Evolutionary conservation across 2,888 invertebrate species (phyloP).

Genomic region (Ophion costatus): DNA sequence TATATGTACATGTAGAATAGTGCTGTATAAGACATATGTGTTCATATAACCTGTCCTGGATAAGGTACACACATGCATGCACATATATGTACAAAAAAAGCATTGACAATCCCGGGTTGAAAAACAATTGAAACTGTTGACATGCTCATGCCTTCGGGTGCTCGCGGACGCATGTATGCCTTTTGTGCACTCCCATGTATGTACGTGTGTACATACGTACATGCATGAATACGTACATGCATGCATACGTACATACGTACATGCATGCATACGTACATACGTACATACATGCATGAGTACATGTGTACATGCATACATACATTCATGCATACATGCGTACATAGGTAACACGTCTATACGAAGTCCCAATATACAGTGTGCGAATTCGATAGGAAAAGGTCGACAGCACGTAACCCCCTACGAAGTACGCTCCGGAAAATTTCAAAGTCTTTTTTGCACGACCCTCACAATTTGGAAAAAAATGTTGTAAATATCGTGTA

Average conservation of each 20-base stretch:
- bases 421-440: background rate
- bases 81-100: background rate
- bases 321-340: background rate
- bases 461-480: background rate
- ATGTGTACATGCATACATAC: too few relatives aligned
- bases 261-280: background rate
- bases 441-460: background rate
- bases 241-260: background rate
- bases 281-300: background rate
- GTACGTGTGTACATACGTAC: background rate
- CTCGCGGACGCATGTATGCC: background rate
- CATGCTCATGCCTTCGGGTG: conserved; percentile 46
- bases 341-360: background rate
- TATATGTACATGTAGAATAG: background rate
- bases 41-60: conserved; percentile 25
- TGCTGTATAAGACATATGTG: background rate
- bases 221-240: background rate
- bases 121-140: conserved; percentile 60
- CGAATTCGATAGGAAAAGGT: background rate
- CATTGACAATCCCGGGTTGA: conserved; percentile 39
- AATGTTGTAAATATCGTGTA: too few relatives aligned
- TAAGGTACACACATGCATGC: conserved; percentile 13
- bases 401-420: background rate
- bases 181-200: background rate
- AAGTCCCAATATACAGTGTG: background rate